Base-by-base conservation (phyloP, 2,797 vertebrate genomes). In the Thalassophryne amazonica region DNA sequence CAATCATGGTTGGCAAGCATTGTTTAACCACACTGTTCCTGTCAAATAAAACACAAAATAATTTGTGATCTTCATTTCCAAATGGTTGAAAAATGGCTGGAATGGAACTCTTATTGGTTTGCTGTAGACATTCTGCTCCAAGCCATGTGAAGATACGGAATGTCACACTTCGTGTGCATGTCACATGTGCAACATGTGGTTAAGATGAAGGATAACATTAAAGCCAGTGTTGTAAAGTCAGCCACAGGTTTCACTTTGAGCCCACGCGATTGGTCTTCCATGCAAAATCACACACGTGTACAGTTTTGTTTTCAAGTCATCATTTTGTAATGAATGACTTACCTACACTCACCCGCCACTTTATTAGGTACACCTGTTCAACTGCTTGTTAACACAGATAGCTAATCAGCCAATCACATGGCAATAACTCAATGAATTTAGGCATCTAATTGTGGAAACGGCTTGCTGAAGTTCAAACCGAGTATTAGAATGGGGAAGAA, bases 1-100 rank as follows among this genome's bases (percentile, higher is more conserved):
- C 73, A 79, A 86, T 88, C 77, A 69, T 54, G 42, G 76, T 76
- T 81, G 61, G 75, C 67, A 79, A 68, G 68, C 48, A 78, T 84
- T 86, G 76, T 88, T 89, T 78, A 62, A 76, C 63, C 74, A 64
- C 34, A 62, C 37, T 64, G 53, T 66, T 76, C 68, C 65, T 69
- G 54, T 60, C 60, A 77, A 73, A 81, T 72, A 59, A 65, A 65
- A 64, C 13, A 27, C 14, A 46, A 64, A 53, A 13, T 51, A 56
- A 80, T 69, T 65, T 76, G 58, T 50, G 28, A 74, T 74, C 62
- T 62, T 67, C n/a, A 39, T 56, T 71, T 74, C 20, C 24, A 68
- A 53, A 62, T 40, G 43, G 69, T 72, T 69, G 31, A 64, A 63
- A 71, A 57, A 7, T 42, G 49, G 23, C 8, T 30, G 31, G 21